These are phyloP conservation scores for Scartelaos histophorus DNA, from an alignment of 2,113 vertebrate genomes.

Conservation along the genomic window DNA sequence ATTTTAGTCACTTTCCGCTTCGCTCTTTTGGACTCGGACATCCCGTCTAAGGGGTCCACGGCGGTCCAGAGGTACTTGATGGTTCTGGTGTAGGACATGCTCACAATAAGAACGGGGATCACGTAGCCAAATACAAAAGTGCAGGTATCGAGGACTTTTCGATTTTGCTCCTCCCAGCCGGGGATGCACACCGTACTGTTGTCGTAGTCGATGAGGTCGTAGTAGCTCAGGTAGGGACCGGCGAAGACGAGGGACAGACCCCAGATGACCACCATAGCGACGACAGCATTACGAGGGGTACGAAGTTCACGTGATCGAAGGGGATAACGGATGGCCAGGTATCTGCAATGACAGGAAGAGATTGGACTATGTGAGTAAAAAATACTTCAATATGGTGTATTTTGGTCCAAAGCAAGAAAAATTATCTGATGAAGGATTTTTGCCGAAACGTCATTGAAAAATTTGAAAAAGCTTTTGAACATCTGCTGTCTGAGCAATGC, in stretches of 20 bases:
- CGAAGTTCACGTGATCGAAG: slow-evolving; percentile 83
- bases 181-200: slow-evolving; percentile 86
- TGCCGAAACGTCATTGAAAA: too few species aligned
- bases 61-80: slow-evolving; percentile 90
- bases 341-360: slow-evolving; percentile 67
- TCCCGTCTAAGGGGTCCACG: slow-evolving; percentile 83
- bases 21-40: slow-evolving; percentile 86
- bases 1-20: slow-evolving; percentile 90
- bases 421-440: too few species aligned
- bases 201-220: slow-evolving; percentile 82
- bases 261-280: slow-evolving; percentile 86
- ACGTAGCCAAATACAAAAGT: slow-evolving; percentile 86
- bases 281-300: slow-evolving; percentile 80
- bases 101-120: slow-evolving; percentile 84
- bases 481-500: too few species aligned
- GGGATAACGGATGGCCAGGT: slow-evolving; percentile 86
- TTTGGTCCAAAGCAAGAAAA: too few species aligned
- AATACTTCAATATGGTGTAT: too few species aligned
- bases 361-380: neutral
- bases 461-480: too few species aligned
- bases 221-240: slow-evolving; percentile 87
- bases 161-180: slow-evolving; percentile 83
- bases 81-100: slow-evolving; percentile 85
- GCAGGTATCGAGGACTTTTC: slow-evolving; percentile 85
- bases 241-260: slow-evolving; percentile 84